A percentile compares a stretch with the other conserved stretches of the same genome.
Conservation (phyloP, 2,113 vertebrate genomes). For the Tiliqua scincoides region DNA sequence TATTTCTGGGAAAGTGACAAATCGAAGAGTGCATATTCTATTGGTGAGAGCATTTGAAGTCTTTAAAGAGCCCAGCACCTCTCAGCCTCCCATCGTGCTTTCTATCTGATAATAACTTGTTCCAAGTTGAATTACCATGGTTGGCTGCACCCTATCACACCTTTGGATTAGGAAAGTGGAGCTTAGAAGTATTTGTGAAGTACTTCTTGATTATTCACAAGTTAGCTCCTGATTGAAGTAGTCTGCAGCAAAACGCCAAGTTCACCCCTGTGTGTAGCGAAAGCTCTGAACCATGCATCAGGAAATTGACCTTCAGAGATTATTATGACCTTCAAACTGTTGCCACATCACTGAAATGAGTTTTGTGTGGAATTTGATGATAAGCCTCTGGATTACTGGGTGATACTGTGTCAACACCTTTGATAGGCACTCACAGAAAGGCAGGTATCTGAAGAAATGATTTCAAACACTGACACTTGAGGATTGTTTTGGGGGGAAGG, state of each 20-base stretch:
- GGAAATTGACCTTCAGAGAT: slow-evolving; percentile 82
- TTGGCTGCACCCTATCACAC: slow-evolving; percentile 79
- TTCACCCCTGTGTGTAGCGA: slow-evolving; percentile 58
- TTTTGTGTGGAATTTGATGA: slow-evolving; percentile 74
- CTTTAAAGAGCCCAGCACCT: slow-evolving; percentile 69
- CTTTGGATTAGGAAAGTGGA: slow-evolving; percentile 76
- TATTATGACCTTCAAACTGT: slow-evolving; percentile 83
- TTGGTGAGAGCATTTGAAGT: slow-evolving; percentile 55
- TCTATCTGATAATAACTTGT: slow-evolving; percentile 76
- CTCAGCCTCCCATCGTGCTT: slow-evolving; percentile 74
- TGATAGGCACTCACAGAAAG: slow-evolving; percentile 47
- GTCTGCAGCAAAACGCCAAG: slow-evolving; percentile 67
- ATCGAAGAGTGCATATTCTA: slow-evolving; percentile 48
- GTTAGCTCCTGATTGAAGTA: slow-evolving; percentile 81
- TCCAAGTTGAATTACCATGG: slow-evolving; percentile 78
- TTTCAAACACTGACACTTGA: slow-evolving; percentile 36
- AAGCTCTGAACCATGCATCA: slow-evolving; percentile 74
- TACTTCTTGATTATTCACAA: slow-evolving; percentile 79
- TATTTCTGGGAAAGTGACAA: slow-evolving; percentile 40
- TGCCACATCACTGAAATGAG: slow-evolving; percentile 51
- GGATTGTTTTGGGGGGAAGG: slow-evolving; percentile 18
- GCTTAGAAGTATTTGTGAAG: slow-evolving; percentile 74
- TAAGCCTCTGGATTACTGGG: slow-evolving; percentile 76
- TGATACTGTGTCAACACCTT: slow-evolving; percentile 63
- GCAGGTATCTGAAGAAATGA: slow-evolving; percentile 34